Percentiles rank a stretch among this genome's conserved stretches.
These are phyloP conservation scores for Percopsis transmontana DNA, from an alignment of 2,113 vertebrate species.

Conservation along the genomic window DNA sequence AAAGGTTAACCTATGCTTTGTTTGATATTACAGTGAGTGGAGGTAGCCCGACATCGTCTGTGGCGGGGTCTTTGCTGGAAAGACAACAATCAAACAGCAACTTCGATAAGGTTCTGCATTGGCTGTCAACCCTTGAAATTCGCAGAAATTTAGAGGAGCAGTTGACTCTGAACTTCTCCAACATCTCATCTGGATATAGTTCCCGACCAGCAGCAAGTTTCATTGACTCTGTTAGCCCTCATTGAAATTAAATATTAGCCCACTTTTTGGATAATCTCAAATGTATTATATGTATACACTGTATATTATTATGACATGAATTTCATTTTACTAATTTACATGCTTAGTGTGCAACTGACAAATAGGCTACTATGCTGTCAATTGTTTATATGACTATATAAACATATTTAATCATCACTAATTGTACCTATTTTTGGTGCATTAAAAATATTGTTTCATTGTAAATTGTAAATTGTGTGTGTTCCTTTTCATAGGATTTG, in stretches of 20 bases:
- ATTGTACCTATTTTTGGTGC: neutral
- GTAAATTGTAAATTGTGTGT: too few relatives aligned
- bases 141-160: conserved; percentile 5
- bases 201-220: neutral
- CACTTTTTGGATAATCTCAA: neutral
- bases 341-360: too few relatives aligned
- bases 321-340: too few relatives aligned
- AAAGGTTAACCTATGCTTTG: neutral
- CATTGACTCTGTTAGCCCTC: neutral
- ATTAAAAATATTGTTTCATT: too few relatives aligned
- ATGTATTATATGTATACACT: too few relatives aligned
- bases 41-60: neutral
- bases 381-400: neutral
- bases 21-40: conserved; percentile 37
- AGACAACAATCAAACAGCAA: neutral
- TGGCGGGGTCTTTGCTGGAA: neutral
- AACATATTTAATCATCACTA: neutral
- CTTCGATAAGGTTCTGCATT: conserved; percentile 13
- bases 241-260: conserved; percentile 2
- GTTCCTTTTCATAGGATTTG: too few relatives aligned
- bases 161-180: conserved; percentile 33
- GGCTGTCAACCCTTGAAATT: conserved; percentile 32
- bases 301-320: too few relatives aligned
- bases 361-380: neutral
- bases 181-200: conserved; percentile 37